Evolutionary conservation across 1,140 invertebrate genomes (phyloP), one percentile per base, ranked within the genome.

Genomic region (Caenorhabditis inopinata): DNA sequence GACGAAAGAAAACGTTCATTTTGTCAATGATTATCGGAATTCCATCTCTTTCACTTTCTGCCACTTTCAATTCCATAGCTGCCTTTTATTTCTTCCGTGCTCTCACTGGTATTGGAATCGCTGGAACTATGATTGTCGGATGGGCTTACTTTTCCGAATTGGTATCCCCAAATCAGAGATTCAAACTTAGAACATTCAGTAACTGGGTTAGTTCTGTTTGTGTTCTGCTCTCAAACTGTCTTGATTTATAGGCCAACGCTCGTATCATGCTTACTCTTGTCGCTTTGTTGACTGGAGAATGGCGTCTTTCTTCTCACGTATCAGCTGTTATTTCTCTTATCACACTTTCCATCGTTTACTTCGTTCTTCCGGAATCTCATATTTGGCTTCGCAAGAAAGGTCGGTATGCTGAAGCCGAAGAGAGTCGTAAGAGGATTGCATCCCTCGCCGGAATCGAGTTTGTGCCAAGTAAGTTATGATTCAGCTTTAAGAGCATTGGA

Each of bases 41-140:
- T 42, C 78, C 78, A 23, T 58, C 78, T 5, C 48, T 79, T 18
- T 48, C 29, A 7, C 23, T 58, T 2, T 79, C 78, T 1, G 78
- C 51, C 25, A 74, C 42, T 11, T 79, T 79, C 68, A 58, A 79
- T 18, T 68, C 51, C 21, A 74, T 79, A 29, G 45, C 62, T 21
- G 78, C 73, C 0, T 79, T 79, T 68, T 79, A 74, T n/a, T 38
- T 75, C 29, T 62, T 79, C 45, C 42, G 78, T 25, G 48, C 48
- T 45, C 35, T 79, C 18, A 79, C 78, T 51, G 78, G 78, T 47
- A 42, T 79, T 68, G 78, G 78, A 47, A 79, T 79, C 46, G 78
- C 78, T 29, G 77, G 78, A 38, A 74, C 78, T n/a, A 79, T 79
- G 78, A 79, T 79, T 21, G 78, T 79, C 78, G 78, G 78, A 32